Conservation (phyloP, 2,888 invertebrate genomes). For the Sarcophaga carnaria region DNA sequence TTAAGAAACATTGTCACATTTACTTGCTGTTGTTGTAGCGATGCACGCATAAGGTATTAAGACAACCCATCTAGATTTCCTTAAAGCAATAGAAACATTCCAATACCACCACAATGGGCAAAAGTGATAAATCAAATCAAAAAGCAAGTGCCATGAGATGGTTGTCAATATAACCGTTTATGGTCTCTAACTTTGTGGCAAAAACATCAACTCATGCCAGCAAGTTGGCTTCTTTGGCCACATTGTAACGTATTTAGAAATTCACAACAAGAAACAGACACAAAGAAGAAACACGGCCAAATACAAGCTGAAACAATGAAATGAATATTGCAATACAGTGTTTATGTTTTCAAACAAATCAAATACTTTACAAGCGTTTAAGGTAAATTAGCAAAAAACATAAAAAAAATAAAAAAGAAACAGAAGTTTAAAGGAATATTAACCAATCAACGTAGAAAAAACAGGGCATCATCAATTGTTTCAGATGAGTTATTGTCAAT, state of each 20-base stretch:
- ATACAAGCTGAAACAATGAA: constrained; percentile 15
- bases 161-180: neutral
- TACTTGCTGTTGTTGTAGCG: constrained; percentile 8
- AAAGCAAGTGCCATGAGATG: neutral
- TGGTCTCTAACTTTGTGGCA: neutral
- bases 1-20: neutral
- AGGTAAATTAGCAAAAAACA: neutral
- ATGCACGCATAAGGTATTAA: constrained; percentile 50
- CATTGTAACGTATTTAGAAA: constrained; percentile 24
- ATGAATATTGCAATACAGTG: neutral
- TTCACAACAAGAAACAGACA: neutral
- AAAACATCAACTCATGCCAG: constrained; percentile 17
- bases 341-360: constrained; percentile 49
- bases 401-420: neutral
- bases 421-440: neutral
- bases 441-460: neutral
- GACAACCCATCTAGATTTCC: constrained; percentile 63
- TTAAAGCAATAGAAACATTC: constrained; percentile 31
- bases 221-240: constrained; percentile 28
- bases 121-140: constrained; percentile 47
- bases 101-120: neutral
- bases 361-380: constrained; percentile 19
- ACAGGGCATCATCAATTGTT: neutral
- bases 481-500: too few species aligned
- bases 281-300: neutral